Evolutionary conservation across 2,113 vertebrate genomes (phyloP).

Genomic region (Daboia siamensis): DNA sequence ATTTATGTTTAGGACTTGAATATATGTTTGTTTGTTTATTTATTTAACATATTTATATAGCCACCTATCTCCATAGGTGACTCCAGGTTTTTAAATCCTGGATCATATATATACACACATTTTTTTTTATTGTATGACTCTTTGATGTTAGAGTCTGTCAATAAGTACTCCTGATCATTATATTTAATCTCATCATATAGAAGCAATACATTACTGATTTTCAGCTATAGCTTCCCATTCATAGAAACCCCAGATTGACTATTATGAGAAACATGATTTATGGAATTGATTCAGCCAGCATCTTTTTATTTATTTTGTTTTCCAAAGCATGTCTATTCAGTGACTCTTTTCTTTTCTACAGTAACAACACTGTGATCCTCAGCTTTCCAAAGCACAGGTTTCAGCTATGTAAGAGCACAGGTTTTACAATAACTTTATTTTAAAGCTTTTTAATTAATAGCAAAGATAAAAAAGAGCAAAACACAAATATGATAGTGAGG

Average conservation of each 20-base stretch:
- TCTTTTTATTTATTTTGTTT: neutral
- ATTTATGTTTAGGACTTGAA: neutral
- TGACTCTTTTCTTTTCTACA: slow-evolving; percentile 10
- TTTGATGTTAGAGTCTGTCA: neutral
- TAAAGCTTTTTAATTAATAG: too few species aligned
- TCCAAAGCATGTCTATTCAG: neutral
- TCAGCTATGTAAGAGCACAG: neutral
- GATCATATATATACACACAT: neutral
- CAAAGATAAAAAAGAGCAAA: too few species aligned
- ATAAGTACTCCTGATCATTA: neutral
- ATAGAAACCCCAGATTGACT: neutral
- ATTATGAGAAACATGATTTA: neutral
- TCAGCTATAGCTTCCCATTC: neutral
- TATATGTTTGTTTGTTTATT: neutral
- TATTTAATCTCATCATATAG: neutral
- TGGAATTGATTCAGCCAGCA: neutral
- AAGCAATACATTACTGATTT: neutral
- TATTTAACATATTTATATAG: too few species aligned
- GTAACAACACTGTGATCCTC: slow-evolving; percentile 11
- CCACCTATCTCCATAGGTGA: too few species aligned
- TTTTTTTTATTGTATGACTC: neutral
- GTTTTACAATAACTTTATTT: neutral
- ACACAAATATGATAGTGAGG: too few species aligned
- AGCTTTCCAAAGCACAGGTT: neutral
- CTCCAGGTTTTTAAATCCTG: neutral